A percentile compares a stretch with the other conserved stretches of the same genome.
These are phyloP conservation scores for Lutraria lutraria DNA, from an alignment of 2,888 invertebrate genomes.

Conservation along the genomic window DNA sequence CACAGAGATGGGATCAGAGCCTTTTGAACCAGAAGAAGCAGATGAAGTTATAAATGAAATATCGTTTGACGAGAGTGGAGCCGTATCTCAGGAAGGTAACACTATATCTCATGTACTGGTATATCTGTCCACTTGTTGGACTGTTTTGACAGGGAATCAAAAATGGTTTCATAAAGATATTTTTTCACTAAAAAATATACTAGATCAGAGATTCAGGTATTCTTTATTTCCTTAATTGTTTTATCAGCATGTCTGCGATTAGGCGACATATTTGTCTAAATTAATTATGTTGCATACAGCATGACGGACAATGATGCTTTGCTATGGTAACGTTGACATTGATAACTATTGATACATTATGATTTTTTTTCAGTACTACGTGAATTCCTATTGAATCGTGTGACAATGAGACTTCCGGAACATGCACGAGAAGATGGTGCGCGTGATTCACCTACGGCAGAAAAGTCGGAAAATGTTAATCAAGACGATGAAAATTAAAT, in stretches of 20 bases:
- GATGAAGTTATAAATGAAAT: slow-evolving; percentile 69
- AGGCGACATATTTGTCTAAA: too few species aligned
- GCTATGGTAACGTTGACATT: too few species aligned
- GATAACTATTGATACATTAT: too few species aligned
- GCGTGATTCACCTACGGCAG: background rate
- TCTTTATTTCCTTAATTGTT: too few species aligned
- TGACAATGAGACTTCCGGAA: slow-evolving; percentile 50
- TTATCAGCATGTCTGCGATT: too few species aligned
- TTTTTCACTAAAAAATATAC: too few species aligned
- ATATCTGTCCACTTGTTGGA: too few species aligned
- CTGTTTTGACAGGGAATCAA: too few species aligned
- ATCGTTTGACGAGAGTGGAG: slow-evolving; percentile 60
- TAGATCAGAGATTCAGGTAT: too few species aligned
- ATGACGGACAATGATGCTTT: too few species aligned
- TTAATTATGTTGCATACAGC: too few species aligned
- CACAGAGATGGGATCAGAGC: slow-evolving; percentile 70
- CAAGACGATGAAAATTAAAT: background rate
- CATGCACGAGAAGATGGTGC: background rate
- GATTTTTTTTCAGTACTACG: slow-evolving; percentile 47
- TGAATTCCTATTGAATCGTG: slow-evolving; percentile 62
- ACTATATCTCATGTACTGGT: background rate
- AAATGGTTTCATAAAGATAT: too few species aligned
- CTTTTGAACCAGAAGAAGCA: slow-evolving; percentile 66
- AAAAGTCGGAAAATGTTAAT: background rate
- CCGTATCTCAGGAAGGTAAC: slow-evolving; percentile 59